phyloP scores from a whole-genome alignment of 2,797 vertebrate species.

The Avahi laniger region DNA sequence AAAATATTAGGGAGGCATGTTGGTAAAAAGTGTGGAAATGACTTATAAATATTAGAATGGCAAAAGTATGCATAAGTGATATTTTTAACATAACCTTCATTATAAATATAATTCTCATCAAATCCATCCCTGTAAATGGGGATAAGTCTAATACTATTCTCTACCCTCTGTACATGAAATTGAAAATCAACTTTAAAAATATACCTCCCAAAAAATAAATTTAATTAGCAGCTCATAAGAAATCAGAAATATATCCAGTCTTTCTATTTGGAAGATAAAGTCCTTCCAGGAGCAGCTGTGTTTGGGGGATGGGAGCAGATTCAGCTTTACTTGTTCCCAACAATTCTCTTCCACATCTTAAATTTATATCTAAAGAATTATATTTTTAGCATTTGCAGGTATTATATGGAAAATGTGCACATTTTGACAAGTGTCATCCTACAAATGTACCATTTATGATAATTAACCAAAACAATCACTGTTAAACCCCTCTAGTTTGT shows the following conservation, averaged over 20 bases:
- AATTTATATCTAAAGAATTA: background rate
- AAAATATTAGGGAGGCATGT: background rate
- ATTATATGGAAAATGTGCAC: background rate
- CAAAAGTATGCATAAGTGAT: background rate
- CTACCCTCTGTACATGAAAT: background rate
- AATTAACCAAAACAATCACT: background rate
- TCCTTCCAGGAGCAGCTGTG: background rate
- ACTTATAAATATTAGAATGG: background rate
- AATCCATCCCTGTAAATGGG: background rate
- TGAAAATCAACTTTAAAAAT: conserved; percentile 32
- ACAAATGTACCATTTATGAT: background rate
- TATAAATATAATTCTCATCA: background rate
- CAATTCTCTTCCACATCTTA: background rate
- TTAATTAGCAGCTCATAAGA: background rate
- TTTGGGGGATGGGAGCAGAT: background rate
- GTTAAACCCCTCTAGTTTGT: background rate
- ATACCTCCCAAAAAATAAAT: background rate
- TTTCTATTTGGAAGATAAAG: background rate
- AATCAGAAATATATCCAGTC: background rate
- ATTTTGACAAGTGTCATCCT: background rate
- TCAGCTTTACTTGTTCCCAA: background rate
- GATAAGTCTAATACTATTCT: background rate
- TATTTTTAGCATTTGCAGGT: background rate
- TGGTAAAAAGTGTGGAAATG: background rate
- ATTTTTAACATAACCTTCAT: background rate